Evolutionary conservation across 2,113 vertebrate genomes (phyloP).

Genomic region (Hippocampus abdominalis): DNA sequence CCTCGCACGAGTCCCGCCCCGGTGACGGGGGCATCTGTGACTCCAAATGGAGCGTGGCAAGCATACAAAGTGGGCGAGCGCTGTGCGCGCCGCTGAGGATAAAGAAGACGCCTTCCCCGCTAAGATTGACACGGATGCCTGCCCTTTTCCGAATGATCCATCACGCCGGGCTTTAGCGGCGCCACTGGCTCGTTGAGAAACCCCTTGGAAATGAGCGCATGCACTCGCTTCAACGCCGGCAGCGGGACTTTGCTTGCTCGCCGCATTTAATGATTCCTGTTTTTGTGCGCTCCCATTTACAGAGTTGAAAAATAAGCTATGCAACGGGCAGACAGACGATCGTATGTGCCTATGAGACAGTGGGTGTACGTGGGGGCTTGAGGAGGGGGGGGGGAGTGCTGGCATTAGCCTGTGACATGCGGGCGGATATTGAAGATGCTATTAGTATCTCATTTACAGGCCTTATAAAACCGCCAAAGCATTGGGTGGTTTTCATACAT

Average conservation of each 20-base stretch:
- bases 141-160: neutral
- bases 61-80: constrained; percentile 33
- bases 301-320: constrained; percentile 15
- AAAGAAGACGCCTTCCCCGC: neutral
- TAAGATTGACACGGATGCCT: neutral
- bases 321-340: constrained; percentile 17
- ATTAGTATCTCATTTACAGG: constrained; percentile 61
- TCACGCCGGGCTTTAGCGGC: neutral
- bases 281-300: constrained; percentile 9
- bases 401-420: constrained; percentile 46
- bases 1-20: constrained; percentile 52
- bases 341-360: neutral
- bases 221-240: neutral
- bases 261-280: neutral
- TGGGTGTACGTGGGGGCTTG: no score
- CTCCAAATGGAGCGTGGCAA: constrained; percentile 55
- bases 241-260: neutral
- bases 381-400: constrained; percentile 7
- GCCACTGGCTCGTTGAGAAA: neutral
- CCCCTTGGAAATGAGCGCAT: neutral
- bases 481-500: constrained; percentile 53
- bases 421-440: constrained; percentile 56
- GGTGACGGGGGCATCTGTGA: constrained; percentile 58
- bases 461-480: constrained; percentile 58
- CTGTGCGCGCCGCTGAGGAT: constrained; percentile 1